Percentiles rank a stretch among this genome's conserved stretches.
These are phyloP conservation scores for Brachionus paranguensis DNA, from an alignment of 1,140 invertebrate species.

Conservation along the genomic window DNA sequence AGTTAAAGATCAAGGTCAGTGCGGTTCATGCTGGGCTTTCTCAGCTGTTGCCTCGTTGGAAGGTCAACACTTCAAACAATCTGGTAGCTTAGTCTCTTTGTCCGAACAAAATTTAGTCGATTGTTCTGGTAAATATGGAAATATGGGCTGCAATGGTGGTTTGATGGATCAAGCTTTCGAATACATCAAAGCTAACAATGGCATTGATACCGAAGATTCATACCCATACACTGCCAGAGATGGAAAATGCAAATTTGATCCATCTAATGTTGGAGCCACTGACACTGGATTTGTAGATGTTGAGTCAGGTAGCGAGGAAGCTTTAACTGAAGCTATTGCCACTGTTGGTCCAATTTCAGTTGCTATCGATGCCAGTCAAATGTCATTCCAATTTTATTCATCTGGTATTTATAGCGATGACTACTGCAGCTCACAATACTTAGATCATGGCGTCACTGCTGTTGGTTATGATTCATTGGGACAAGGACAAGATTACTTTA, in stretches of 20 bases:
- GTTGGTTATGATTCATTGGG: constrained; percentile 43
- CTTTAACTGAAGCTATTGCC: constrained; percentile 71
- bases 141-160: constrained; percentile 45
- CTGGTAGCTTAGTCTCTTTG: constrained; percentile 74
- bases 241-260: constrained; percentile 30
- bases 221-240: constrained; percentile 47
- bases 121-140: constrained; percentile 64
- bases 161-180: constrained; percentile 54
- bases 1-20: constrained; percentile 40
- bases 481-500: constrained; percentile 41
- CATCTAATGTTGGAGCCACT: constrained; percentile 67
- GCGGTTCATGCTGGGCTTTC: constrained; percentile 34
- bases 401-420: constrained; percentile 45
- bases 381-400: constrained; percentile 47
- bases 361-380: constrained; percentile 86
- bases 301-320: constrained; percentile 58
- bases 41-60: constrained; percentile 73
- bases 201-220: constrained; percentile 53
- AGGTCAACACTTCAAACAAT: constrained; percentile 84
- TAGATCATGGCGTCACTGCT: constrained; percentile 43
- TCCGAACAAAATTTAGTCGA: constrained; percentile 96
- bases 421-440: constrained; percentile 42
- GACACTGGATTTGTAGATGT: constrained; percentile 76
- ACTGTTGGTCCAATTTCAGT: constrained; percentile 74
- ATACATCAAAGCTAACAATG: constrained; percentile 53